phyloP scores from a whole-genome alignment of 2,797 vertebrate genomes.

The Cryptoblepharus egeriae region DNA sequence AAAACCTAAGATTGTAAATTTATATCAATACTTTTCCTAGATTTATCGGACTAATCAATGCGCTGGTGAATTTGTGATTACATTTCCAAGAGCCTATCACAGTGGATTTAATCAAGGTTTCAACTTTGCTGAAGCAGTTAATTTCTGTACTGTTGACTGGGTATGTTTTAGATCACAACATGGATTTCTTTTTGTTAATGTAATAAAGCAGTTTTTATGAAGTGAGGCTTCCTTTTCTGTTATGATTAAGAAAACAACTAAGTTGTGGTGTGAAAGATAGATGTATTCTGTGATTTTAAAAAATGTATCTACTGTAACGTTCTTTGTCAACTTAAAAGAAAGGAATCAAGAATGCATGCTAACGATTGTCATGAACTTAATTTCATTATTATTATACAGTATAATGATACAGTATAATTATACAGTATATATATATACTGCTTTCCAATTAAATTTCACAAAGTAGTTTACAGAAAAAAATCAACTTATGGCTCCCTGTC shows the following conservation, averaged over 20 bases:
- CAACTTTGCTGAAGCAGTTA: conserved; percentile 98
- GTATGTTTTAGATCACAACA: conserved; percentile 74
- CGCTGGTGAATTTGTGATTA: conserved; percentile 98
- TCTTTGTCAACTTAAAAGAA: background rate
- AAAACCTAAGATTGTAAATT: background rate
- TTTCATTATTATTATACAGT: too few relatives aligned
- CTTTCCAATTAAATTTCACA: too few relatives aligned
- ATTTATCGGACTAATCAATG: conserved; percentile 98
- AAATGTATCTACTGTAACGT: background rate
- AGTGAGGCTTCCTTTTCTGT: background rate
- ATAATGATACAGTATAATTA: too few relatives aligned
- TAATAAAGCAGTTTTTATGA: background rate
- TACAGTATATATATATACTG: too few relatives aligned
- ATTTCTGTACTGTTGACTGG: conserved; percentile 98
- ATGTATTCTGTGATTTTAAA: too few relatives aligned
- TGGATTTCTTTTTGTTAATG: background rate
- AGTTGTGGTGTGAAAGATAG: background rate
- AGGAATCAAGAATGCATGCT: background rate
- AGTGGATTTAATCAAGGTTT: conserved; percentile 99
- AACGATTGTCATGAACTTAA: background rate
- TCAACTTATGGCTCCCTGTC: too few relatives aligned
- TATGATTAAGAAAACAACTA: too few relatives aligned
- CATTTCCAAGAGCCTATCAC: conserved; percentile 97
- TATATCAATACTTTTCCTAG: conserved; percentile 69
- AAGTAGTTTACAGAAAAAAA: too few relatives aligned